A percentile compares a stretch with the other conserved stretches of the same genome.
Evolutionary conservation across 2,113 vertebrate species (phyloP).

Genomic region (Pygoscelis adeliae): DNA sequence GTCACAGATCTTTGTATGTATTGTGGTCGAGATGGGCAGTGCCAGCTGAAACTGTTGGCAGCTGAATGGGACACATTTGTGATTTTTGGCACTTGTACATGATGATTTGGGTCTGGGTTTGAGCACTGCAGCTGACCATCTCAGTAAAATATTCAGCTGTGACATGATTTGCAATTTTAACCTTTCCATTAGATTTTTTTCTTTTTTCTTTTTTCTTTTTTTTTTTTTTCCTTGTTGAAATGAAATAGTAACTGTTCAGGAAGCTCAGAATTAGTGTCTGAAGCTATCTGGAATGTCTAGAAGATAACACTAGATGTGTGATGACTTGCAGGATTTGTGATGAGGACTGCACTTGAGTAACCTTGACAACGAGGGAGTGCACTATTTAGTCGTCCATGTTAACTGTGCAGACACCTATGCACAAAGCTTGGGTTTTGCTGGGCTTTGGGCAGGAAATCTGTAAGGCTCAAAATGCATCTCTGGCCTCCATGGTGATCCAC

Average conservation of each 20-base stretch:
- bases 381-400: not conserved
- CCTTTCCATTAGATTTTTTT: not conserved
- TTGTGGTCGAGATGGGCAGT: not conserved
- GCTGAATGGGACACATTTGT: not conserved
- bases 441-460: not conserved
- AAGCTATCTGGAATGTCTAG: not conserved
- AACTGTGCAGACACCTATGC: not conserved
- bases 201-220: not conserved
- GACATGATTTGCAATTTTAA: not conserved
- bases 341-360: not conserved
- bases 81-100: not conserved
- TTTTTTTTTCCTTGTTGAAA: not conserved
- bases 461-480: not conserved
- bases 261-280: not conserved
- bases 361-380: not conserved
- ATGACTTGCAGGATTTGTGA: not conserved
- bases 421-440: not conserved
- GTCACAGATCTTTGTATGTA: not conserved
- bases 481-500: not conserved
- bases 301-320: not conserved
- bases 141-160: not conserved
- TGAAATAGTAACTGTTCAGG: not conserved
- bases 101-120: not conserved
- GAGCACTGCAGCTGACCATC: not conserved
- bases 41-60: slow-evolving; percentile 25